phyloP scores from a whole-genome alignment of 2,888 invertebrate species.

The Plebejus argus region DNA sequence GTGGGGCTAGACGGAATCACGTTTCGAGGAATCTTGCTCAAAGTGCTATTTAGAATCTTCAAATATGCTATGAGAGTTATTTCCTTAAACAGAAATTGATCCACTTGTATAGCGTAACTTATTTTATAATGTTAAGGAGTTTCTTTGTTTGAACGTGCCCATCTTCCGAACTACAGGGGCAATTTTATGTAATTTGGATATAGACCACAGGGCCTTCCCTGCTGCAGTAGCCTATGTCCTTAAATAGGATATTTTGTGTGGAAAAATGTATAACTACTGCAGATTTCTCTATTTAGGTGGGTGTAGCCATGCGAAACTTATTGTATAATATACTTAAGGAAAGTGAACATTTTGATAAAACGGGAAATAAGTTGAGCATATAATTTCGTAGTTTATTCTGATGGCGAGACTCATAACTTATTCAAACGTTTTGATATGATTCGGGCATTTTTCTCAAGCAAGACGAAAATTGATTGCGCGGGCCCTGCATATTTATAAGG shows the following conservation, averaged over 20 bases:
- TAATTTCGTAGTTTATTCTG: conserved; percentile 7
- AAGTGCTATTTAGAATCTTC: not conserved
- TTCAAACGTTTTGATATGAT: conserved; percentile 69
- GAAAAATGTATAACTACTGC: too few species aligned
- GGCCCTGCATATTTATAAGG: conserved; percentile 77
- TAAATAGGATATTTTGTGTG: too few species aligned
- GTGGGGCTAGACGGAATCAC: not conserved
- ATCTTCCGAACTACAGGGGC: too few species aligned
- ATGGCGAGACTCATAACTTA: conserved; percentile 56
- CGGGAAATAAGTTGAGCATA: not conserved
- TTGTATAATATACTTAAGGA: not conserved
- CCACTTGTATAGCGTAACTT: too few species aligned
- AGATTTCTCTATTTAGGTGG: not conserved
- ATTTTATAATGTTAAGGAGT: too few species aligned
- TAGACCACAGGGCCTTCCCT: too few species aligned
- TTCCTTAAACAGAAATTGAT: not conserved
- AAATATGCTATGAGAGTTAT: not conserved
- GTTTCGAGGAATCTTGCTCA: not conserved
- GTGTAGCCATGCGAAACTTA: not conserved
- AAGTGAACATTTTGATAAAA: conserved; percentile 1
- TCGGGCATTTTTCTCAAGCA: conserved; percentile 64
- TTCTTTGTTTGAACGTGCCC: too few species aligned
- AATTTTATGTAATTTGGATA: too few species aligned
- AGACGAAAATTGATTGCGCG: conserved; percentile 76
- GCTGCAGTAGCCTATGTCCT: too few species aligned